Base-by-base conservation (phyloP, 2,888 invertebrate genomes). In the Pimpla rufipes region DNA sequence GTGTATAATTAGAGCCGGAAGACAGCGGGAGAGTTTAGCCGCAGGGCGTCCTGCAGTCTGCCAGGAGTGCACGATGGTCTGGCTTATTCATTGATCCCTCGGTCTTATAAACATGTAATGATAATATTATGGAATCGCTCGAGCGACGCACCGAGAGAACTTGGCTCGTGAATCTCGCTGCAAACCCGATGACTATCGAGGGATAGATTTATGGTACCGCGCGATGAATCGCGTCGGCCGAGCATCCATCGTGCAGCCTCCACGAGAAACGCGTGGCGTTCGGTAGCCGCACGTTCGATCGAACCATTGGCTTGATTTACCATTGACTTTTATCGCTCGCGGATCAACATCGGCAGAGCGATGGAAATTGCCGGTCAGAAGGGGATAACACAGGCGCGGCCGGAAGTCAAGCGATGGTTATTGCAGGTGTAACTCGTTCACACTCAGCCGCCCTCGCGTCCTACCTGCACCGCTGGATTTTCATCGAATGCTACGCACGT, bases 391-490 rank as follows among this genome's bases (percentile, higher is more conserved):
- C n/a, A 64, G 79, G 74, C 73, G 67, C 73, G 81, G 62, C 74
- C 70, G 75, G 75, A 79, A 79, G 55, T 70, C 52, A 47, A 45
- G 21, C 35, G 42, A 78, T 74, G 45, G 35, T 75, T 79, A 70
- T 75, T 40, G 66, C 79, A 82, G 78, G 78, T 82, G 81, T n/a
- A 73, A 73, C 77, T 50, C 57, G 71, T 57, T 77, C 71, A 40
- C 37, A 74, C 81, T 68, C 55, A 59, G 73, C 1, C 42, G 59
- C 47, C 40, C 16, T 74, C 18, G 21, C 37, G 37, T 57, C 21
- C 18, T 29, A 78, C 45, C 59, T 37, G 47, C 40, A 47, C 18
- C 37, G 50, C 16, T 50, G 21, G 42, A 47, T 64, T 64, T 40
- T 70, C 52, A 75, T 75, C 67, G 82, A 74, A 70, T 66, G 70